phyloP scores from a whole-genome alignment of 2,113 vertebrate genomes.

The Cyprinus carpio region DNA sequence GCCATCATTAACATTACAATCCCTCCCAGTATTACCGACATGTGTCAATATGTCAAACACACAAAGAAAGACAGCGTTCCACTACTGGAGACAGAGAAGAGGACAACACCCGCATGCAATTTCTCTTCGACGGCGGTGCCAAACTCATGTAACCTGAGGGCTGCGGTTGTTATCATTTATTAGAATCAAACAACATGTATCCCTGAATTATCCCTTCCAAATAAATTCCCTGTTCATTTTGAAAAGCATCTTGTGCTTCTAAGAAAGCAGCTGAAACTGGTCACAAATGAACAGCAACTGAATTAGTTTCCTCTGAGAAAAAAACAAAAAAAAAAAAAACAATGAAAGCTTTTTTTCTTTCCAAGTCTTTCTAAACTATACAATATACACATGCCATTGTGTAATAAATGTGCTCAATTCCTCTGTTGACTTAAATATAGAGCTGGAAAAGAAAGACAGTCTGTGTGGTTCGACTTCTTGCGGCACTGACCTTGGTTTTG shows the following conservation, averaged over 20 bases:
- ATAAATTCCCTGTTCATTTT: neutral
- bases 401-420: slow-evolving; percentile 19
- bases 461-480: neutral
- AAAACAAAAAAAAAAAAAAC: no score
- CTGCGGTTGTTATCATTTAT: slow-evolving; percentile 31
- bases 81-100: slow-evolving; percentile 22
- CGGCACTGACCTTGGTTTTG: slow-evolving; percentile 89
- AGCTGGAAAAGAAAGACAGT: neutral
- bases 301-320: neutral
- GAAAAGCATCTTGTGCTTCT: neutral
- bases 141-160: slow-evolving; percentile 42
- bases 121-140: slow-evolving; percentile 19
- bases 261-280: neutral
- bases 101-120: slow-evolving; percentile 44
- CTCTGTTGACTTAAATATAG: slow-evolving; percentile 34
- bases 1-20: neutral
- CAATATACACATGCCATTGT: neutral
- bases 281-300: neutral
- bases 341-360: no score
- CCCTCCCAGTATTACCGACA: neutral
- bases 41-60: neutral
- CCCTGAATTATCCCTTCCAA: neutral
- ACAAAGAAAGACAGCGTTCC: neutral
- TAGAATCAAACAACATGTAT: slow-evolving; percentile 12
- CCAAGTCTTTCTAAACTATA: neutral